Percentiles rank a stretch among this genome's conserved stretches.
Conservation (phyloP, 2,888 invertebrate species). For the Rhamphomyia laevipes region DNA sequence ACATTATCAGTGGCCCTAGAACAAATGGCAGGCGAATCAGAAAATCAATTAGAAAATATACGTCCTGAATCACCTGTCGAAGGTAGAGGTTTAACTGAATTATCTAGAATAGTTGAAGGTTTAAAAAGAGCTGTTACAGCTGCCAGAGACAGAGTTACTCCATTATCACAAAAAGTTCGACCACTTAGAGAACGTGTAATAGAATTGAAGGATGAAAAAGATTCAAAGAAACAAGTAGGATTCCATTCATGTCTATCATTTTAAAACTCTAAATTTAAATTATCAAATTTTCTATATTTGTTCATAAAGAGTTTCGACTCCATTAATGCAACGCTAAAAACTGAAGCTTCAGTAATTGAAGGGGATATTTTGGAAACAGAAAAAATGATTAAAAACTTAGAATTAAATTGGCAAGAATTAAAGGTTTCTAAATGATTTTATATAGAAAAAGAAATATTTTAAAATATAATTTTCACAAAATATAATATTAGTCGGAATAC, state of each 20-base stretch:
- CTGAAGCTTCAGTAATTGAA: background rate
- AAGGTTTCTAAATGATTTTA: constrained; percentile 7
- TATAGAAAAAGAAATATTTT: background rate
- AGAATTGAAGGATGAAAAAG: constrained; percentile 16
- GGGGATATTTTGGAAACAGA: background rate
- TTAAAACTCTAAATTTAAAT: background rate
- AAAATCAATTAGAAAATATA: constrained; percentile 3
- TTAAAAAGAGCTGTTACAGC: constrained; percentile 13
- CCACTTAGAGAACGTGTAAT: constrained; percentile 15
- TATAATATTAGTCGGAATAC: constrained; percentile 10
- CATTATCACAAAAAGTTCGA: constrained; percentile 16
- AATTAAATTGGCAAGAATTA: constrained; percentile 12
- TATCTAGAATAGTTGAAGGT: constrained; percentile 17
- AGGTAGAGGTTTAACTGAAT: constrained; percentile 15
- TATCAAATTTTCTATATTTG: background rate
- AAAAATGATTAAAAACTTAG: background rate
- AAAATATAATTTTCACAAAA: background rate
- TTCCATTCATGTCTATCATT: background rate
- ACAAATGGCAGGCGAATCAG: constrained; percentile 10
- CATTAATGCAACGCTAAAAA: background rate
- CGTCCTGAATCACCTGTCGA: constrained; percentile 10
- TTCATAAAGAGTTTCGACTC: background rate
- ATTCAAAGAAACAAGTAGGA: constrained; percentile 17
- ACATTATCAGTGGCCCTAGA: constrained; percentile 42
- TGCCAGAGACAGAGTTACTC: constrained; percentile 15